Evolutionary conservation across 2,888 invertebrate genomes (phyloP), one percentile per base, ranked within the genome.

Genomic region (Reticulitermes lucifugus): DNA sequence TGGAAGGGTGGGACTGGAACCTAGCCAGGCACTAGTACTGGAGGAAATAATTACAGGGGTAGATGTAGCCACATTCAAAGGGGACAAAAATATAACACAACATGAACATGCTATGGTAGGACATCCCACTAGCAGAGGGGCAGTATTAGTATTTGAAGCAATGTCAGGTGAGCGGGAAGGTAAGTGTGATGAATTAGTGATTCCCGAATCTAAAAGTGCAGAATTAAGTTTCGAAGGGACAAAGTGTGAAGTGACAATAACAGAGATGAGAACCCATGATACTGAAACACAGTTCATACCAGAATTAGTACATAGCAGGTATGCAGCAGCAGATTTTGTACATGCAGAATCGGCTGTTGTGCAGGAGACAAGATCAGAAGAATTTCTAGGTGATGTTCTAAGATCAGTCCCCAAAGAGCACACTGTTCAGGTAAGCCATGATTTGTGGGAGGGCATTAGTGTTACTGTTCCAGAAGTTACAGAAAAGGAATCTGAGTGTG

Each of bases 401-500:
- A 81, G 60, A 21, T 55, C 71, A 21, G 59, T 84, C 55, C 86
- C 87, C 65, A 83, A 80, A 21, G 86, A 87, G 83, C 85, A 86
- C 65, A 84, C 55, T 65, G 86, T 84, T 70, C 70, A 79, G 55
- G 79, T 86, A 84, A 85, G 81, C 55, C 86, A 84, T 83, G 86
- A 87, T 51, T 55, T 87, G 18, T 84, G 85, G 60, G 86, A 88
- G 79, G 86, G 87, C n/a, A 85, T 88, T 83, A 79, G 84, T 21
- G 87, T 88, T 9, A 83, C 84, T 73, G 77, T 87, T 35, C 83
- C 87, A 73, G 88, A 90, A 25, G 88, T 90, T 0, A 90, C 90
- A 46, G 91, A 91, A 89, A 90, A 90, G 88, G 91, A 91, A 89
- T 71, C 90, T 21, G 90, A 90, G 60, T 88, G 90, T 75, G 86